Evolutionary conservation across 1,140 invertebrate genomes (phyloP).

Genomic region (Bactericera cockerelli): DNA sequence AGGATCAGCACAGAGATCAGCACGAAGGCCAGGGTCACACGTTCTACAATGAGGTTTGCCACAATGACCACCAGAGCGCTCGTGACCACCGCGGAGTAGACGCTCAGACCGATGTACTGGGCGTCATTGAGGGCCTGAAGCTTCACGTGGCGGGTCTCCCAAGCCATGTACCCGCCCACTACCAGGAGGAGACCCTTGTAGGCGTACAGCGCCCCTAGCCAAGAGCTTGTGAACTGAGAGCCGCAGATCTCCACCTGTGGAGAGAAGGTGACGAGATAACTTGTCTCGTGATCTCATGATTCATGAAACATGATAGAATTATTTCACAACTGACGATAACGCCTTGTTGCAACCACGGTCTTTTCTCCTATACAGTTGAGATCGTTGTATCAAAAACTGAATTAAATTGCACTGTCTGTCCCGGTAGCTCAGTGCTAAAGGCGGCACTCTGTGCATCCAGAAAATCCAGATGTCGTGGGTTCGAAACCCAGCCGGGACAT

Average conservation of each 20-base stretch:
- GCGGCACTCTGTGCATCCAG: too few relatives aligned
- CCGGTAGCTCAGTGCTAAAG: too few relatives aligned
- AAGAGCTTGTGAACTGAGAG: conserved; percentile 68
- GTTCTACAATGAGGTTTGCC: conserved; percentile 67
- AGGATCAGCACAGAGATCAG: conserved; percentile 68
- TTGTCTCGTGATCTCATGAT: too few relatives aligned
- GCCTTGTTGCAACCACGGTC: too few relatives aligned
- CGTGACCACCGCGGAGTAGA: conserved; percentile 81
- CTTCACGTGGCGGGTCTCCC: conserved; percentile 93
- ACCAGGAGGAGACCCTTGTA: conserved; percentile 77
- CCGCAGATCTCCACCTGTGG: conserved; percentile 68
- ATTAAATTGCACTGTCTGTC: too few relatives aligned
- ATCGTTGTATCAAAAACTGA: too few relatives aligned
- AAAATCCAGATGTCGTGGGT: too few relatives aligned
- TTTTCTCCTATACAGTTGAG: too few relatives aligned
- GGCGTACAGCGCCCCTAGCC: conserved; percentile 71
- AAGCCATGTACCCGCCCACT: conserved; percentile 90
- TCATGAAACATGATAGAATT: too few relatives aligned
- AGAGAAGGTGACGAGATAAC: too few relatives aligned
- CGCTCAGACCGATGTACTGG: conserved; percentile 86
- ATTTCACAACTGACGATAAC: too few relatives aligned
- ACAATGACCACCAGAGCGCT: conserved; percentile 69
- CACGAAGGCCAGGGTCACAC: conserved; percentile 67
- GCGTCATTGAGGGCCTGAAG: conserved; percentile 95
- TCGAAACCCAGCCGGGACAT: too few relatives aligned